Evolutionary conservation across 2,888 invertebrate genomes (phyloP), one percentile per base, ranked within the genome.

Genomic region (Altica lythri): DNA sequence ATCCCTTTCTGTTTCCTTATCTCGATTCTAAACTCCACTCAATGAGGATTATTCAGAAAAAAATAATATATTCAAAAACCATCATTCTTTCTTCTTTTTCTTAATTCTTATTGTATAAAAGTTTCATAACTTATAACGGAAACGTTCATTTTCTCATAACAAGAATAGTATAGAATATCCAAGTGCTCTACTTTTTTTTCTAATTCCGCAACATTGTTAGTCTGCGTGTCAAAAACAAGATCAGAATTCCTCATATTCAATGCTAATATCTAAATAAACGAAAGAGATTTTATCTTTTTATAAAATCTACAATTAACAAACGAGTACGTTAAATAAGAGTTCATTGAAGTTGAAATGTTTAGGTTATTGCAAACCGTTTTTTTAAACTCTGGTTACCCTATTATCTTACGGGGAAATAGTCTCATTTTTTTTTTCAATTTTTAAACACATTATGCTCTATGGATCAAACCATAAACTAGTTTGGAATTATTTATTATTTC

Each of bases 231-330:
- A 66, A 65, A 46, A 64, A 66, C 61, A 64, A 62, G 64, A 64
- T 63, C 64, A 63, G 61, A 61, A 64, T 67, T 67, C 64, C 64
- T 67, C 64, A 65, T 61, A 68, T 69, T 69, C 69, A 70, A 69
- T 70, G 70, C 70, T 68, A 70, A 70, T 70, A 65, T 54, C 53
- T 46, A 52, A 53, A 62, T 59, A 62, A 61, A 60, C 56, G 63
- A 60, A 60, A 62, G 59, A 48, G 56, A 60, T 35, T n/a, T n/a
- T n/a, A 43, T 43, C 27, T 44, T n/a, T n/a, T n/a, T n/a, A n/a
- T n/a, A n/a, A 10, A 6, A 34, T 35, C 17, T 12, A 37, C 14
- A 46, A 16, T 10, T 22, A 22, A 34, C 34, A 32, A 2, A 34
- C 10, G 12, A 12, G 30, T 37, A 16, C 16, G 9, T 9, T 9